phyloP scores from a whole-genome alignment of 2,113 vertebrate genomes.

The Rattus norvegicus region GRCr8 NC_086023.1:73725001-73725500 shows the following conservation, averaged over 20 bases:
- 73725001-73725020: neutral
- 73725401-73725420: neutral
- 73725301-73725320: neutral
- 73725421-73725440: neutral
- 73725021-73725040: neutral
- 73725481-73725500: neutral
- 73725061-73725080: neutral
- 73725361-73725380: neutral
- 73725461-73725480: neutral
- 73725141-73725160: neutral
- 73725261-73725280: neutral
- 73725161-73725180: neutral
- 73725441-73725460: neutral
- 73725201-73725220: neutral
- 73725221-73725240: neutral
- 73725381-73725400: neutral
- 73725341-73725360: neutral
- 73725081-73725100: neutral
- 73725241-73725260: neutral
- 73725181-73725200: neutral
- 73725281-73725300: neutral
- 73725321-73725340: neutral
- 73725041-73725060: constrained; percentile 28
- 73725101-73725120: neutral
- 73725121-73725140: neutral